Base-by-base conservation (phyloP, 2,888 invertebrate species). In the Nasonovia ribisnigri region DNA sequence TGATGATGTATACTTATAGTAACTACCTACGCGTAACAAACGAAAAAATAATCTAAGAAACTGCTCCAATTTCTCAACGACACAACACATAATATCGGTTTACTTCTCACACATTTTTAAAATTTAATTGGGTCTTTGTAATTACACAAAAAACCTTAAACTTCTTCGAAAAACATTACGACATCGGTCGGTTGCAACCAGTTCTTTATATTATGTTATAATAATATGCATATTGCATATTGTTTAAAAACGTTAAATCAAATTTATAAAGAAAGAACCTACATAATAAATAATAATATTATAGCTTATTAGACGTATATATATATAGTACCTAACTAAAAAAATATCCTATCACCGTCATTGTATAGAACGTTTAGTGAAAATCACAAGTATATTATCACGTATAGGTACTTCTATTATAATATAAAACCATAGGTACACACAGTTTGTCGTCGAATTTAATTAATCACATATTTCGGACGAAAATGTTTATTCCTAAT, bases 71-170 rank as follows among this genome's bases (percentile, higher is more conserved):
- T 92, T 92, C 88, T 88, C 92, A 67, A 67, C 92, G 29, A 24
- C 60, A 8, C 8, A 88, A 88, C 87, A 36, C 86, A 60, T 77
- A 24, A 36, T 87, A 67, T 67, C n/a, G 67, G 87, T 88, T 92
- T 92, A 92, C 51, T 92, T 92, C 92, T 88, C 92, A 92, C 24
- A 51, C 88, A 5, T 60, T 86, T 86, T 57, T 57, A 36, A 46
- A 92, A 90, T 57, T 60, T 92, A 92, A 92, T 92, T 48, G 48
- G 87, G 67, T 92, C 88, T 88, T 92, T 92, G 92, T 67, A 67
- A 42, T 92, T 42, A 42, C 87, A 67, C 48, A 67, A 87, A 67
- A 77, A 92, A 87, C 88, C 88, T 88, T 92, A 88, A 88, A 88
- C 92, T 92, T 88, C 60, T 67, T 42, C 92, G 29, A 54, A 51